Conservation (phyloP, 37 sponge, comb jelly and placozoan genomes). For the Crambe crambe region DNA sequence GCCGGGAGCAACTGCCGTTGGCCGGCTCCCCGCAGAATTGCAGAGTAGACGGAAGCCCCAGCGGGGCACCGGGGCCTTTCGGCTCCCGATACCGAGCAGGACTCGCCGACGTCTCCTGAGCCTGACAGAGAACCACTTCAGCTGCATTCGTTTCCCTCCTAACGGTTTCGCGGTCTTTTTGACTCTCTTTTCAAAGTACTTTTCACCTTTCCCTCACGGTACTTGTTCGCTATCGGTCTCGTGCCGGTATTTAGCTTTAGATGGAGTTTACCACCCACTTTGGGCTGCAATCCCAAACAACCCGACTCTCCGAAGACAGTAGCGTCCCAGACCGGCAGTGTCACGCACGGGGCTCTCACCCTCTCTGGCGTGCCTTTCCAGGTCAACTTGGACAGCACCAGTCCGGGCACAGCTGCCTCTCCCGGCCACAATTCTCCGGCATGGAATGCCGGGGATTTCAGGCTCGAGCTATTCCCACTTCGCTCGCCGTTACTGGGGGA, state of each 20-base stretch:
- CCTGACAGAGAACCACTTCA: slow-evolving; percentile 48
- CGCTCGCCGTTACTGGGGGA: slow-evolving; percentile 90
- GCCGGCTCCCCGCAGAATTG: slow-evolving; percentile 21
- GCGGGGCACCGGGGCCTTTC: not conserved
- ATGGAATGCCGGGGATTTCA: slow-evolving; percentile 58
- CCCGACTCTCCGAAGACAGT: slow-evolving; percentile 75
- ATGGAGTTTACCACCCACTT: slow-evolving; percentile 86
- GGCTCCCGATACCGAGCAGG: not conserved
- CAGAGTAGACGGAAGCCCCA: slow-evolving; percentile 32
- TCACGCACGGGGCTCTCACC: slow-evolving; percentile 77
- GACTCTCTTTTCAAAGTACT: slow-evolving; percentile 86
- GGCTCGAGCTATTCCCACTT: slow-evolving; percentile 88
- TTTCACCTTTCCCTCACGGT: slow-evolving; percentile 78
- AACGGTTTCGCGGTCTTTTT: slow-evolving; percentile 84
- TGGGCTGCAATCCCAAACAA: slow-evolving; percentile 89
- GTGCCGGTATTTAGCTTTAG: slow-evolving; percentile 58
- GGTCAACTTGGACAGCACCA: slow-evolving; percentile 49
- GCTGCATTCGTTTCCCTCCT: slow-evolving; percentile 64
- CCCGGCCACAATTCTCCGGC: slow-evolving; percentile 71
- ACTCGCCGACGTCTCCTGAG: not conserved
- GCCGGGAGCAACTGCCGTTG: slow-evolving; percentile 31
- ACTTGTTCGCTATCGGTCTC: slow-evolving; percentile 81
- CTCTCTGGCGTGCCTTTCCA: slow-evolving; percentile 78
- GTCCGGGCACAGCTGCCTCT: slow-evolving; percentile 30
- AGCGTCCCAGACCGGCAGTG: not conserved